Evolutionary conservation across 2,113 vertebrate genomes (phyloP).

Genomic region (Corvus hawaiiensis): DNA sequence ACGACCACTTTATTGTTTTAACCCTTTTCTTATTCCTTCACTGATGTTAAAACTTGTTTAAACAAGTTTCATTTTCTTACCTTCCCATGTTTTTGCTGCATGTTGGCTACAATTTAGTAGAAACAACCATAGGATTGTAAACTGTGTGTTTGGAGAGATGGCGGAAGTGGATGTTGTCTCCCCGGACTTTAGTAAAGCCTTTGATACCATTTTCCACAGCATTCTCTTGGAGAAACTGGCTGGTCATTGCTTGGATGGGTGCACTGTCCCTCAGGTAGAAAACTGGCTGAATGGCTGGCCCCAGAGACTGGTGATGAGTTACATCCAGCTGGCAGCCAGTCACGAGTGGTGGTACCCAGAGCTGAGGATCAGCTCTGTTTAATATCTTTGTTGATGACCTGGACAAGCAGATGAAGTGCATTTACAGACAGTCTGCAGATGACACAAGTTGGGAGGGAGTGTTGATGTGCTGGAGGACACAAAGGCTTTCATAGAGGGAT

Average conservation of each 20-base stretch:
- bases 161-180: not conserved
- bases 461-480: not conserved
- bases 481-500: not conserved
- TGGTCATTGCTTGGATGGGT: not conserved
- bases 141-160: not conserved
- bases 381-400: not conserved
- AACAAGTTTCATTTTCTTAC: not conserved
- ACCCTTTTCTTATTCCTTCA: not conserved
- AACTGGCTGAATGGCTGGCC: not conserved
- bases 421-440: not conserved
- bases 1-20: not conserved
- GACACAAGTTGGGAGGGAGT: accelerated
- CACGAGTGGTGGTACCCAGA: not conserved
- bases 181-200: not conserved
- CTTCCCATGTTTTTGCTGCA: not conserved
- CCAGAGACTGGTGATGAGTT: not conserved
- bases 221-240: not conserved
- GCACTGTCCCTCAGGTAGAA: not conserved
- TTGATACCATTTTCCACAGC: not conserved
- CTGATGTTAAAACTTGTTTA: not conserved
- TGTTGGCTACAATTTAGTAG: not conserved
- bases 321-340: not conserved
- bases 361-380: not conserved
- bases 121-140: not conserved
- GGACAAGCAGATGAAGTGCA: not conserved